Evolutionary conservation across 2,888 invertebrate genomes (phyloP).

Genomic region (Scrobipalpa costella): DNA sequence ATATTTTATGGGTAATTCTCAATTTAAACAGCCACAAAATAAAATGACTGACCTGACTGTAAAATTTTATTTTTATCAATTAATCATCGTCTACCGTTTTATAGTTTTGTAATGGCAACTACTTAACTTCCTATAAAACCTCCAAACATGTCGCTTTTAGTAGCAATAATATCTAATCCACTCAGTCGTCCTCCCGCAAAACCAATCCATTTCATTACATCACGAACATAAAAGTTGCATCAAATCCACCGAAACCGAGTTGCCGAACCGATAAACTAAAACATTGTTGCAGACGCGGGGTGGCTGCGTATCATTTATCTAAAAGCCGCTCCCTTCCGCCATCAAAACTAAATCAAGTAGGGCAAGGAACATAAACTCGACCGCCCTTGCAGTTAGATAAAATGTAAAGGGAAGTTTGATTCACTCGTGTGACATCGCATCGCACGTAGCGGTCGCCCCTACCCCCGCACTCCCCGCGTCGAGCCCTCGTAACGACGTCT

Average conservation of each 20-base stretch:
- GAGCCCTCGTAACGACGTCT: constrained; percentile 65
- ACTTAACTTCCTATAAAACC: background rate
- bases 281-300: constrained; percentile 68
- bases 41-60: no score
- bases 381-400: constrained; percentile 78
- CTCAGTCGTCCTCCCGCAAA: constrained; percentile 57
- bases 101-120: background rate
- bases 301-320: constrained; percentile 72
- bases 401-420: constrained; percentile 77
- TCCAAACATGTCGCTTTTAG: constrained; percentile 8
- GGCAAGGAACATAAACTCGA: constrained; percentile 74
- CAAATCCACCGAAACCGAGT: constrained; percentile 50
- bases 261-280: constrained; percentile 59
- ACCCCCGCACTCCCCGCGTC: constrained; percentile 38
- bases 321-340: constrained; percentile 74
- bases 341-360: constrained; percentile 80
- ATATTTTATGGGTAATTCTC: no score
- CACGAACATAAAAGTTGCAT: constrained; percentile 61
- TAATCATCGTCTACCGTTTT: no score
- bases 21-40: no score
- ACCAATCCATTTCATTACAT: constrained; percentile 69
- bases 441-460: constrained; percentile 40
- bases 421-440: constrained; percentile 72
- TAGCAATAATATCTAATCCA: constrained; percentile 61
- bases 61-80: no score